These are phyloP conservation scores for Listrodromus nycthemerus DNA, from an alignment of 2,888 invertebrate species.

Conservation along the genomic window DNA sequence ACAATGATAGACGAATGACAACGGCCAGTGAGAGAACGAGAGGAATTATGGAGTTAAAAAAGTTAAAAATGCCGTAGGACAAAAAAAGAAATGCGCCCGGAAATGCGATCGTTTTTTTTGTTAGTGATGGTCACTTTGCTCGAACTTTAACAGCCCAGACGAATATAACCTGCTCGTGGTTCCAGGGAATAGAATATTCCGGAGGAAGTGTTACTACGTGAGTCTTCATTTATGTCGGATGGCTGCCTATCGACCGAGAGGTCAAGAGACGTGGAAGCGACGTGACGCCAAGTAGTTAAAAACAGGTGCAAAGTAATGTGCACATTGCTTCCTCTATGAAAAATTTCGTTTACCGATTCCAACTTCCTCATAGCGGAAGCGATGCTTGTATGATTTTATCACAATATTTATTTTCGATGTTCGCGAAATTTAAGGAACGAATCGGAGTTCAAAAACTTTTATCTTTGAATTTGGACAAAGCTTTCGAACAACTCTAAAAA, in stretches of 20 bases:
- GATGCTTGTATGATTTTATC: too few relatives aligned
- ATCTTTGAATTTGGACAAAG: too few relatives aligned
- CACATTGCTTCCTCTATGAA: too few relatives aligned
- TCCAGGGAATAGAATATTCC: slow-evolving; percentile 30
- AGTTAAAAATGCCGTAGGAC: slow-evolving; percentile 67
- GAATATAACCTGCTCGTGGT: slow-evolving; percentile 68
- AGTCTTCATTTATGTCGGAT: slow-evolving; percentile 59
- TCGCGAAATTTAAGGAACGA: too few relatives aligned
- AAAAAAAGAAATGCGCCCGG: slow-evolving; percentile 30
- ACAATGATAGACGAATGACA: slow-evolving; percentile 55
- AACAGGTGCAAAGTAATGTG: too few relatives aligned
- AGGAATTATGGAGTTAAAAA: slow-evolving; percentile 67
- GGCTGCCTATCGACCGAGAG: slow-evolving; percentile 8
- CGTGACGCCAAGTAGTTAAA: too few relatives aligned
- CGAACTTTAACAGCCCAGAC: slow-evolving; percentile 73
- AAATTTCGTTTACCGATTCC: too few relatives aligned
- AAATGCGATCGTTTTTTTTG: slow-evolving; percentile 44
- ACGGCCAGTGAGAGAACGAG: slow-evolving; percentile 51
- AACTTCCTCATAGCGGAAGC: too few relatives aligned
- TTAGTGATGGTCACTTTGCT: slow-evolving; percentile 73
- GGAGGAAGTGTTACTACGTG: slow-evolving; percentile 34
- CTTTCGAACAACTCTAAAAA: too few relatives aligned
- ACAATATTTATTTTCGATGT: too few relatives aligned
- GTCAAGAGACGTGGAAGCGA: background rate
- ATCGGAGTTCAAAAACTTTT: too few relatives aligned